A percentile compares a stretch with the other conserved stretches of the same genome.
Evolutionary conservation across 2,113 vertebrate species (phyloP).

Genomic region (Leptodactylus fuscus): DNA sequence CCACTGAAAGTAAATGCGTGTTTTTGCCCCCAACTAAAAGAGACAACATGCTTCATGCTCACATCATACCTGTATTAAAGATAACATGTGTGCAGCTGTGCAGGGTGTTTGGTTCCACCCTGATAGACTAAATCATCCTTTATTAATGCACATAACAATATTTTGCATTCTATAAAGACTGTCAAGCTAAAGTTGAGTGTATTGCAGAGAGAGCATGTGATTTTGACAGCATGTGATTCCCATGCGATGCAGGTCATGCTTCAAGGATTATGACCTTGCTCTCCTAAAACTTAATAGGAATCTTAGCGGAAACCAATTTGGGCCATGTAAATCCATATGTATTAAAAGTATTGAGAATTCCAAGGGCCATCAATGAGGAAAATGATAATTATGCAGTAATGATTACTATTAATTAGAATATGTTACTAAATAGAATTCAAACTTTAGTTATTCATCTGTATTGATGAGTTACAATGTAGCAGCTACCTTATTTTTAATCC

Average conservation of each 20-base stretch:
- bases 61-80: conserved; percentile 64
- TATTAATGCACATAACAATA: not conserved
- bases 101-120: not conserved
- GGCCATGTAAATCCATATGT: not conserved
- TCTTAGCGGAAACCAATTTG: not conserved
- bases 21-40: conserved; percentile 68
- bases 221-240: conserved; percentile 6
- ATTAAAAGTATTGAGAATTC: not conserved
- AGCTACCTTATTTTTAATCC: no score
- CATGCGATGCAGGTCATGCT: conserved; percentile 22
- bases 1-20: conserved; percentile 70
- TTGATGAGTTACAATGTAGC: no score
- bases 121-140: no score
- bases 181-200: not conserved
- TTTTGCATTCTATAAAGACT: not conserved
- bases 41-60: conserved; percentile 62
- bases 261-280: conserved; percentile 29
- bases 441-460: no score
- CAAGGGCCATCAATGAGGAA: no score
- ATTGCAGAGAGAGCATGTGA: not conserved
- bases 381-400: no score
- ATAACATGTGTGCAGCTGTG: not conserved
- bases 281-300: not conserved
- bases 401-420: no score
- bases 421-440: no score